phyloP scores from a whole-genome alignment of 1,140 invertebrate species.

The Drosophila equinoxialis region DNA sequence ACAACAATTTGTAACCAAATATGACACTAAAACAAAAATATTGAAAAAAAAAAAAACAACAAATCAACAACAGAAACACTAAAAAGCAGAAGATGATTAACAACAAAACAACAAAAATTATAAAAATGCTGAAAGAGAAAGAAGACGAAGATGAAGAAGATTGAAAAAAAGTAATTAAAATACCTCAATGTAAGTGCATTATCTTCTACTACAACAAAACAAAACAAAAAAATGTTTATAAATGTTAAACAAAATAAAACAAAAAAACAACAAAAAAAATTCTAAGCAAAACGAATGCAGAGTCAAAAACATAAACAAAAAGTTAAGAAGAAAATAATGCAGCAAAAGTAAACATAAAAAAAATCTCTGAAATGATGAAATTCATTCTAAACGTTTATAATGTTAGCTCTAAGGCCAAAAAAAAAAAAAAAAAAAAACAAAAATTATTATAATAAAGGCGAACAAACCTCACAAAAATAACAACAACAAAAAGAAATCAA shows the following conservation, averaged over 20 bases:
- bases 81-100: conserved; percentile 25
- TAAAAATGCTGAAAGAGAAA: conserved; percentile 26
- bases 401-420: conserved; percentile 1
- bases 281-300: not conserved
- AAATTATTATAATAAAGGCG: not conserved
- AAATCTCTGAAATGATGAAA: not conserved
- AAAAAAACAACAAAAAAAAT: conserved; percentile 13
- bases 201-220: conserved; percentile 69
- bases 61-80: conserved; percentile 13
- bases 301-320: conserved; percentile 14
- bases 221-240: conserved; percentile 50
- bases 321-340: not conserved
- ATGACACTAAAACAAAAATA: not conserved
- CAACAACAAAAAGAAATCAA: not conserved
- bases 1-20: not conserved
- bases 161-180: conserved; percentile 81
- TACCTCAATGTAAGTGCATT: conserved; percentile 81
- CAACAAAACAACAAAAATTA: no score
- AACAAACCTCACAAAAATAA: not conserved
- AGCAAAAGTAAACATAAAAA: conserved; percentile 7
- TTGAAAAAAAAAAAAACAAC: not conserved
- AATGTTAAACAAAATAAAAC: conserved; percentile 38
- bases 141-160: conserved; percentile 62
- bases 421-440: no score
- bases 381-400: conserved; percentile 9